Evolutionary conservation across 2,888 invertebrate genomes (phyloP), one percentile per base, ranked within the genome.

Genomic region (Furcula furcula): DNA sequence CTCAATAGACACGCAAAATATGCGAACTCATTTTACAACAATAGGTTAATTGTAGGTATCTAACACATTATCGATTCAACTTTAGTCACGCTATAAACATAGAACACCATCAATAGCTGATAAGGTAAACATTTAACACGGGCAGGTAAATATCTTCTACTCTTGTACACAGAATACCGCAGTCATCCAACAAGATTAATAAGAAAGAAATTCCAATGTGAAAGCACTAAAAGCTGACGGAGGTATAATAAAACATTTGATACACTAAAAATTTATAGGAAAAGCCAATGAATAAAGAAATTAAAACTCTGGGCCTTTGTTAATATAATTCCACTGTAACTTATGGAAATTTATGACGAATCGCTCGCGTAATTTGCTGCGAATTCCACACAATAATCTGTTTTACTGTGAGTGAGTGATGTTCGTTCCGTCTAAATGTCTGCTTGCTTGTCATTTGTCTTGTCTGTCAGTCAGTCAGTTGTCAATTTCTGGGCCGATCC

Each of bases 1-100:
- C 61, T 76, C 71, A 71, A 56, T 58, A 59, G 40, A 47, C 54
- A 66, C 59, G 65, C 63, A 52, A 66, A 78, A 68, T 70, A 67
- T 75, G 75, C 76, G 76, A 71, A 72, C 62, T 82, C 79, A 84
- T 83, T 79, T 76, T 68, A 75, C 66, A 61, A 74, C 61, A 75
- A 70, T 67, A 65, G 62, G 65, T 60, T 66, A 64, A 50, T n/a
- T 55, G 58, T n/a, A n/a, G n/a, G n/a, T 61, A 62, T 52, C n/a
- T 52, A 50, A 55, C 63, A 61, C 44, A 65, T 60, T 76, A 77
- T 79, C 71, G 75, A 79, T 76, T 77, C 54, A 72, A 73, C 58
- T 69, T 45, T 56, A 65, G 43, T 52, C 50, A 59, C 49, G 47
- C 59, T n/a, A 67, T 67, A 64, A 69, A 69, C 62, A 65, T 54